phyloP scores from a whole-genome alignment of 2,797 vertebrate species.

The Harpagifer antarcticus region DNA sequence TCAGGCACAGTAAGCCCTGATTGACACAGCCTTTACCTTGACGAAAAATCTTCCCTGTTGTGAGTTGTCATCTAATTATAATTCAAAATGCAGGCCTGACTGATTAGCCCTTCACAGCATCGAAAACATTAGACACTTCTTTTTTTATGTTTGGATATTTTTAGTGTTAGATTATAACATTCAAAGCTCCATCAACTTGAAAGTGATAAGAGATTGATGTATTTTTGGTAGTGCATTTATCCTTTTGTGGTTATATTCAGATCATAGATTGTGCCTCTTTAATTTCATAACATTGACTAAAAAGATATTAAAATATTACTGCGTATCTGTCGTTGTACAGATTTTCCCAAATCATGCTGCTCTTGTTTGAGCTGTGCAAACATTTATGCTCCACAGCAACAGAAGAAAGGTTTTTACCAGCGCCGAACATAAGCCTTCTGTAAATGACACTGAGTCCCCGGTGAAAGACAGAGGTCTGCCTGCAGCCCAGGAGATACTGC shows the following conservation, averaged over 20 bases:
- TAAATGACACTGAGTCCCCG: conserved; percentile 47
- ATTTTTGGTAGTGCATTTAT: not conserved
- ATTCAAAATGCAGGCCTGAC: not conserved
- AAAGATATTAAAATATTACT: not conserved
- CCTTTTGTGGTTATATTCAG: not conserved
- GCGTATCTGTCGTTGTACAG: not conserved
- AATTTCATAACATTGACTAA: not conserved
- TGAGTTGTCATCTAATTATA: not conserved
- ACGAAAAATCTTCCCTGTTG: not conserved
- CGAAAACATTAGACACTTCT: too few species aligned
- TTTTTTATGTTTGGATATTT: too few species aligned
- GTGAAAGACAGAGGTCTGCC: conserved; percentile 49
- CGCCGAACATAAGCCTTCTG: conserved; percentile 43
- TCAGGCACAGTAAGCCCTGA: not conserved
- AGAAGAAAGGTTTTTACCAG: conserved; percentile 25
- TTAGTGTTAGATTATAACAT: not conserved
- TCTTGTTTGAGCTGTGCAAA: conserved; percentile 35
- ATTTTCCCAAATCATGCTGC: not conserved
- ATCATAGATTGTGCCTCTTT: not conserved
- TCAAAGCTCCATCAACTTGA: not conserved
- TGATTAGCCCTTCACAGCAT: not conserved
- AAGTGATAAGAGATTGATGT: not conserved
- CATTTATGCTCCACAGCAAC: conserved; percentile 12
- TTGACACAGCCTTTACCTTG: not conserved
- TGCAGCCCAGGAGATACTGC: conserved; percentile 50